phyloP scores from a whole-genome alignment of 2,888 invertebrate species.

The Drosophila austrosaltans region DNA sequence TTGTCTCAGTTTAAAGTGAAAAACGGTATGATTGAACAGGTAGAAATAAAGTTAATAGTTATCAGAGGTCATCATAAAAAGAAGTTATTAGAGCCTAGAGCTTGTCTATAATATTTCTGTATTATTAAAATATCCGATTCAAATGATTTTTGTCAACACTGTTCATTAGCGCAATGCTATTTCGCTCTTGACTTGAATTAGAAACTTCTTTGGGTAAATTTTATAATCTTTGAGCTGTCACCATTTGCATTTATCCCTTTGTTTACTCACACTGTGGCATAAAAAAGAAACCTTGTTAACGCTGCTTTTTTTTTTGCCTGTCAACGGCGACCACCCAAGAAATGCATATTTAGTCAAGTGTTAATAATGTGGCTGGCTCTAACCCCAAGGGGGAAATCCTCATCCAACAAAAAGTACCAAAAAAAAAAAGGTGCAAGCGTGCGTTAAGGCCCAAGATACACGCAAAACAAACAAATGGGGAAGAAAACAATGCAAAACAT shows the following conservation, averaged over 20 bases:
- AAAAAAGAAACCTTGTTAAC: constrained; percentile 62
- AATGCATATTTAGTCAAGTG: constrained; percentile 84
- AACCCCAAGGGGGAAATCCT: constrained; percentile 53
- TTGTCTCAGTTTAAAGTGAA: too few species aligned
- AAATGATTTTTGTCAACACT: not conserved
- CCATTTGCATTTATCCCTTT: constrained; percentile 14
- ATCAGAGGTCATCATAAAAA: too few species aligned
- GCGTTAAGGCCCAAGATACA: constrained; percentile 62
- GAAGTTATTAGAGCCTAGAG: too few species aligned
- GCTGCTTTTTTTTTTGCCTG: constrained; percentile 54
- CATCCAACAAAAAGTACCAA: constrained; percentile 14
- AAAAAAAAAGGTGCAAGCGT: constrained; percentile 72
- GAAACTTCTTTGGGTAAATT: constrained; percentile 14
- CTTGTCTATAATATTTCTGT: too few species aligned
- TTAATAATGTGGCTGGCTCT: constrained; percentile 81
- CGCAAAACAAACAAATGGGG: constrained; percentile 54
- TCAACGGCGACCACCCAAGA: constrained; percentile 70
- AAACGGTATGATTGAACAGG: too few species aligned
- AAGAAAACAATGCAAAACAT: constrained; percentile 31
- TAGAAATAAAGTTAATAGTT: too few species aligned
- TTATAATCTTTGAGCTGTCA: constrained; percentile 3
- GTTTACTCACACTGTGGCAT: not conserved
- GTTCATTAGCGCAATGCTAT: not conserved
- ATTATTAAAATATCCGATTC: not conserved
- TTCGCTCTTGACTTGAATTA: not conserved